Base-by-base conservation (phyloP, 2,888 invertebrate species). In the Lycophotia porphyrea region DNA sequence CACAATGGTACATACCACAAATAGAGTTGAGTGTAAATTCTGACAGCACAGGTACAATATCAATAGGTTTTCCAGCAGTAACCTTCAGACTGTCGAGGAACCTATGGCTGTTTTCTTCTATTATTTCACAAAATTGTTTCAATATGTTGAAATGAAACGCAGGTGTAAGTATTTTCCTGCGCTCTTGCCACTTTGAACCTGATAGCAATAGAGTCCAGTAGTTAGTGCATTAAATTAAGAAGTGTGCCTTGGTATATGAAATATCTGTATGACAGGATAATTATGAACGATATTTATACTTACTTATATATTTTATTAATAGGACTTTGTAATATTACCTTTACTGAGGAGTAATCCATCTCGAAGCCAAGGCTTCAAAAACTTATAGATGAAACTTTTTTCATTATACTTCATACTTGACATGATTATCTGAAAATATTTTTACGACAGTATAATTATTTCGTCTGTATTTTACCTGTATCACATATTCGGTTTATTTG, bases 101-200 rank as follows among this genome's bases (percentile, higher is more conserved):
- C 24, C 90, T 91, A 24, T 92, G 89, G n/a, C 93, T 92, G 68
- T 97, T 96, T 75, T 97, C 95, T 74, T 94, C 92, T 27, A 97
- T 92, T n/a, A 95, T 89, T 0, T 93, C 88, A 52, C 91, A 91
- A 81, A 94, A 96, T 78, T 93, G 90, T 77, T 96, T 94, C 9
- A 97, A 89, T 72, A 97, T 96, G 85, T 97, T 97, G 81, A 97
- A 97, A 88, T 97, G 97, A 88, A 97, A 97, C 0, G 97, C 96
- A 0, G 97, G 97, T 0, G 97, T 97, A 7, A 97, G 89, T 70
- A 97, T 95, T 90, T 97, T 97, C 72, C 97, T 92, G n/a, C 97
- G 94, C 0, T 91, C 89, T 47, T 97, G 97, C 97, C 97, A 97
- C 91, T 97, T 97, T 47, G 85, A 69, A 68, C 97, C 97, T 97